Base-by-base conservation (phyloP, 2,797 vertebrate genomes). In the Schizopygopsis pylzovi region DNA sequence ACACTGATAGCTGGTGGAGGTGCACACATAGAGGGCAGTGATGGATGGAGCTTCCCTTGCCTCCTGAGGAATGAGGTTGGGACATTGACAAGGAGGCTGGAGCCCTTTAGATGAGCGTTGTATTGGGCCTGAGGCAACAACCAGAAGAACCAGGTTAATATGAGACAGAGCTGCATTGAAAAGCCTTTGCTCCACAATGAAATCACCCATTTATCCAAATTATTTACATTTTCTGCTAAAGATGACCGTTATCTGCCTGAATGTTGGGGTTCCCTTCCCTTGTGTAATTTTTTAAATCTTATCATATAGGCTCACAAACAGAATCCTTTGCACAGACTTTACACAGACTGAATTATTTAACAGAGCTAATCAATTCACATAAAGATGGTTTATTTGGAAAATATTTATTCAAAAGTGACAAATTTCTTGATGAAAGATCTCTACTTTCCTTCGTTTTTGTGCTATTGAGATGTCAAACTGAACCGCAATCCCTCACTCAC, bases 1-100 rank as follows among this genome's bases (percentile, higher is more conserved):
- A 88, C 71, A 70, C 68, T 56, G 89, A 91, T 91, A 88, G 75
- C 87, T 68, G 71, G 61, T 78, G 49, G 59, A 86, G 71, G 72
- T 79, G 47, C 43, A 79, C 79, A 76, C 43, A 72, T 87, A 37
- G 63, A 41, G 18, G 83, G 79, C 90, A 89, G 86, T 91, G 90
- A 91, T 90, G 85, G 88, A 90, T 91, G 61, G 68, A 52, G 70
- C 52, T 45, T 85, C 25, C 49, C 37, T 39, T 75, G 79, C 73
- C 87, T 86, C 33, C 79, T 85, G 82, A 83, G 73, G 73, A 18
- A 70, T 70, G 41, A 80, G 61, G 47, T n/a, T 63, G 72, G 67
- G 56, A 79, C 68, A 56, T 25, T 63, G 45, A 81, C 68, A 79
- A 85, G 82, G 72, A 28, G 80, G 77, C 71, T 13, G 47, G 79